These are phyloP conservation scores for Selene dorsalis DNA, from an alignment of 2,797 vertebrate genomes.

Conservation along the genomic window DNA sequence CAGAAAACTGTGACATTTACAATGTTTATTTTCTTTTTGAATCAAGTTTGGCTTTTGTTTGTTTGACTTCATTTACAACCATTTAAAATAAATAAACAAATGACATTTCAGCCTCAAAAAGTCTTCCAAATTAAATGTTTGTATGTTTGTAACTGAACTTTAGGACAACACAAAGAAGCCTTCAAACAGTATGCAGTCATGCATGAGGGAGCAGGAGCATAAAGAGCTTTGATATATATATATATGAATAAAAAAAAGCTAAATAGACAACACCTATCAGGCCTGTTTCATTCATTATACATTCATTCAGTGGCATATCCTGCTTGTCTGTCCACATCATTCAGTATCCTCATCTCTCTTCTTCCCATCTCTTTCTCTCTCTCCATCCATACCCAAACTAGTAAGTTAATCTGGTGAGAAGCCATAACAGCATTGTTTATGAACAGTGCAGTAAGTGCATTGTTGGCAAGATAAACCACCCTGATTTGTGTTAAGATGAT, in stretches of 20 bases:
- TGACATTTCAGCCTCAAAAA: neutral
- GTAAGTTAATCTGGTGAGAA: slow-evolving; percentile 75
- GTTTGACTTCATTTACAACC: neutral
- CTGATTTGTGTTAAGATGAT: slow-evolving; percentile 71
- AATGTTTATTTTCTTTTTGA: neutral
- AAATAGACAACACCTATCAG: too few species aligned
- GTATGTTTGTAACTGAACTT: neutral
- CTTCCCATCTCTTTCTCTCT: neutral
- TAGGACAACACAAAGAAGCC: neutral
- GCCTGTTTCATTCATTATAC: too few species aligned
- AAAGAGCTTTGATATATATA: neutral
- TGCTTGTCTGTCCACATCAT: too few species aligned
- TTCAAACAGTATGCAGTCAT: neutral
- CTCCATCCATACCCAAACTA: slow-evolving; percentile 19
- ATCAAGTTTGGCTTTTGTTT: neutral
- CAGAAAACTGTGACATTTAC: neutral
- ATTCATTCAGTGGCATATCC: too few species aligned
- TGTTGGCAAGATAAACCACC: slow-evolving; percentile 77
- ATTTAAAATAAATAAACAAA: neutral
- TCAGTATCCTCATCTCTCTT: slow-evolving; percentile 3
- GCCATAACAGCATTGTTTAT: slow-evolving; percentile 79
- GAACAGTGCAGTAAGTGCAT: slow-evolving; percentile 80
- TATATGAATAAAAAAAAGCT: too few species aligned
- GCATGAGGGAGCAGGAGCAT: neutral
- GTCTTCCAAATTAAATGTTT: neutral